phyloP scores from a whole-genome alignment of 2,888 invertebrate genomes.

The Dioctria rufipes region DNA sequence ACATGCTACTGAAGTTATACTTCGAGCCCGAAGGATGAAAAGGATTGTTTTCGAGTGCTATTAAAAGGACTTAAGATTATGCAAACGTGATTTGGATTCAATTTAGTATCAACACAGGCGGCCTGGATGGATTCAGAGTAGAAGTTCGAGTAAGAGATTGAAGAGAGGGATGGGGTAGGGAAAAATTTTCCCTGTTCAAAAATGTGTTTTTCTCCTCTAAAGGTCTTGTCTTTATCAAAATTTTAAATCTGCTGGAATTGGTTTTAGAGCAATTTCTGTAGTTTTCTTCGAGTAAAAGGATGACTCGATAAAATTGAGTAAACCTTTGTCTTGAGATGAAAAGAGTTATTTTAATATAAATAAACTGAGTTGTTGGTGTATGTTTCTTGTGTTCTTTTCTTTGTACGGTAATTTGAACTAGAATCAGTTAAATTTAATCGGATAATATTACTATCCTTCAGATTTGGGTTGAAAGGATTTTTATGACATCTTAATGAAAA shows the following conservation, averaged over 20 bases:
- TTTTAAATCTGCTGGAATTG: neutral
- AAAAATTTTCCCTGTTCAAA: constrained; percentile 2
- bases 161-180: neutral
- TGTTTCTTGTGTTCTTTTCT: no score
- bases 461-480: no score
- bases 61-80: constrained; percentile 54
- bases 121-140: no score
- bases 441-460: no score
- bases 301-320: no score
- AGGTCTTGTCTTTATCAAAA: neutral
- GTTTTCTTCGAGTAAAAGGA: neutral
- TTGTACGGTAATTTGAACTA: no score
- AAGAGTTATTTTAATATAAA: no score
- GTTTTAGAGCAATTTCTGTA: constrained; percentile 2
- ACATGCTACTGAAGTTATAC: constrained; percentile 46
- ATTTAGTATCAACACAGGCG: constrained; percentile 40
- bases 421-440: no score
- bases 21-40: constrained; percentile 19
- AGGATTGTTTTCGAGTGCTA: constrained; percentile 41
- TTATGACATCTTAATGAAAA: no score
- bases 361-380: no score
- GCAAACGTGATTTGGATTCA: constrained; percentile 53
- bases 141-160: no score
- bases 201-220: neutral
- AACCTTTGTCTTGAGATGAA: no score